phyloP scores from a whole-genome alignment of 2,888 invertebrate species.

The Dendrolimus houi region DNA sequence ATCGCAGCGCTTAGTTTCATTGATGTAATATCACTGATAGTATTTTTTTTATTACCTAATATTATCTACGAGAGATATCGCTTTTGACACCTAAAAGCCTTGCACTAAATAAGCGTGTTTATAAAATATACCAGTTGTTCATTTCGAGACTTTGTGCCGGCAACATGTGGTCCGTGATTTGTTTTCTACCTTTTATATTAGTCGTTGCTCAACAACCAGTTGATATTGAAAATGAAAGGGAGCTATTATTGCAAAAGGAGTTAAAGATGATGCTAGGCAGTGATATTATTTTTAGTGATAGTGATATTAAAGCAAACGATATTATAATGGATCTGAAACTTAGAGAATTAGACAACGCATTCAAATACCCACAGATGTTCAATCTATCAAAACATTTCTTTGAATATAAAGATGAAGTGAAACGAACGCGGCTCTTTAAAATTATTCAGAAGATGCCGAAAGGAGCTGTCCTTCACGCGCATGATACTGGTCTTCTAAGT shows the following conservation, averaged over 20 bases:
- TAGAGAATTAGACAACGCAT: constrained; percentile 64
- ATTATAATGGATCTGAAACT: constrained; percentile 76
- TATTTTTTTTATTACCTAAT: constrained; percentile 1
- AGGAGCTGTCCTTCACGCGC: constrained; percentile 83
- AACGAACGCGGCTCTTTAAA: constrained; percentile 77
- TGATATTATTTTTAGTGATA: constrained; percentile 60
- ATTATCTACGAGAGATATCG: constrained; percentile 14
- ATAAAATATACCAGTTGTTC: not conserved
- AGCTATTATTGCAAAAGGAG: constrained; percentile 65
- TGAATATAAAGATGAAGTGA: constrained; percentile 74
- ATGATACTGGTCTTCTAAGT: constrained; percentile 79
- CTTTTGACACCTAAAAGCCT: constrained; percentile 20
- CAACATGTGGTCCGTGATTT: constrained; percentile 26
- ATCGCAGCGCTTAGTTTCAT: not conserved
- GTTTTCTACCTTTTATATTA: not conserved
- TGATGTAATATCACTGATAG: constrained; percentile 3
- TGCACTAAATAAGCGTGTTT: constrained; percentile 10
- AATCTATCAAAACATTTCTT: constrained; percentile 82
- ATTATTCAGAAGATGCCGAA: constrained; percentile 84
- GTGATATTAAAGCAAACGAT: constrained; percentile 73
- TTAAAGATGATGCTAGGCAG: constrained; percentile 67
- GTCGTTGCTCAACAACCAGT: not conserved
- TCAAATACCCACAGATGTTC: constrained; percentile 65
- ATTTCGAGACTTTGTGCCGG: constrained; percentile 6
- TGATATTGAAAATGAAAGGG: constrained; percentile 30